A percentile compares a stretch with the other conserved stretches of the same genome.
Conservation (phyloP, 2,797 vertebrate species). For the Xerus rutilus region DNA sequence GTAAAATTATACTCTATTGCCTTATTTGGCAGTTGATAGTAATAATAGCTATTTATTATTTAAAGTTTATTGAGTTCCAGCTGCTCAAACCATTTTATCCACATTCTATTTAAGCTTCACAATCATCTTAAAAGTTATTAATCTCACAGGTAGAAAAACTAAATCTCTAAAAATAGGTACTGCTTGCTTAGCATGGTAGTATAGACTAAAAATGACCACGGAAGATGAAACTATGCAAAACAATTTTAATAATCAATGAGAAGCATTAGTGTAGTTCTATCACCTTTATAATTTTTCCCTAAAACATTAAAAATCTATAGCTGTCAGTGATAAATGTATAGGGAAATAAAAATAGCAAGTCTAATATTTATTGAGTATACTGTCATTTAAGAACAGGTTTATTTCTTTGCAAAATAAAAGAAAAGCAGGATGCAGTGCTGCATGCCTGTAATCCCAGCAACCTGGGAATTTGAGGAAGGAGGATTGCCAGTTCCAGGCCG, state of each 20-base stretch:
- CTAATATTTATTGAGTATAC: not conserved
- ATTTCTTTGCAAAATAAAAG: not conserved
- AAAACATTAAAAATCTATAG: constrained; percentile 29
- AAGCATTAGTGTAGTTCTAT: not conserved
- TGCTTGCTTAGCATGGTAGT: not conserved
- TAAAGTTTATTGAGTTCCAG: not conserved
- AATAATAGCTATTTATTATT: constrained; percentile 33
- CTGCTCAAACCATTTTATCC: not conserved
- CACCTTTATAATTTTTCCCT: not conserved
- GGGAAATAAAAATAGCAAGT: not conserved
- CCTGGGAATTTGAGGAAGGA: no score
- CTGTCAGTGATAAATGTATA: not conserved
- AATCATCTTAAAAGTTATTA: not conserved
- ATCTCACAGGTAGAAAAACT: not conserved
- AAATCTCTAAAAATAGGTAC: not conserved
- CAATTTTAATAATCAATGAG: not conserved
- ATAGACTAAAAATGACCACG: not conserved
- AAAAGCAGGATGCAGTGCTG: no score
- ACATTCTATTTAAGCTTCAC: not conserved
- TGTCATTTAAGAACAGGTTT: not conserved
- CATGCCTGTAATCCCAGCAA: no score
- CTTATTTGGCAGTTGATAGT: not conserved
- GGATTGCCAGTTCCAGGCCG: no score
- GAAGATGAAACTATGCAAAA: not conserved
- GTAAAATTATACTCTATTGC: not conserved